Conservation (phyloP, 2,113 vertebrate species). For the Rhabdomys dilectus region DNA sequence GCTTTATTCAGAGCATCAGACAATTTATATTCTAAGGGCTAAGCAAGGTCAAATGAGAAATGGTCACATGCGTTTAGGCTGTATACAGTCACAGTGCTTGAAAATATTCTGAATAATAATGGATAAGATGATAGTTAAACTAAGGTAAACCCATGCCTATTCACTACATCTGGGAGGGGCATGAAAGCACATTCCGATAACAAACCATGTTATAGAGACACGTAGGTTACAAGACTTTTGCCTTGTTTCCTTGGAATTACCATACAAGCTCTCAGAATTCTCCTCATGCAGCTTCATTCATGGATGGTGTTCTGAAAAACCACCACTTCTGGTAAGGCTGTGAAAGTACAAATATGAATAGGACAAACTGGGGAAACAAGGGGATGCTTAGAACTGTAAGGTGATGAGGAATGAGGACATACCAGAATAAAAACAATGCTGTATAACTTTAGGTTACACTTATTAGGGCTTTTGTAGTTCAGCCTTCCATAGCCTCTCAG, state of each 20-base stretch:
- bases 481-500: neutral
- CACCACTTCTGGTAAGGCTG: neutral
- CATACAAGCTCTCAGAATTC: neutral
- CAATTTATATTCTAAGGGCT: neutral
- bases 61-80: neutral
- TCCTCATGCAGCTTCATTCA: neutral
- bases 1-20: neutral
- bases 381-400: neutral
- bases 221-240: neutral
- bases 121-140: neutral
- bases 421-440: neutral
- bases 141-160: neutral
- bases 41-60: neutral
- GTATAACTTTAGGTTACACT: constrained; percentile 8
- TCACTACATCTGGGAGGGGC: neutral
- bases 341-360: neutral
- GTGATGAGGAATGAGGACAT: neutral
- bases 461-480: neutral
- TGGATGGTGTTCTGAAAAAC: neutral
- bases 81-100: neutral
- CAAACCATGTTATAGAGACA: neutral
- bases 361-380: neutral
- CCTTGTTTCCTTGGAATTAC: neutral
- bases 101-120: neutral
- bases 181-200: neutral